phyloP scores from a whole-genome alignment of 2,888 invertebrate species.

The Dioctria linearis region DNA sequence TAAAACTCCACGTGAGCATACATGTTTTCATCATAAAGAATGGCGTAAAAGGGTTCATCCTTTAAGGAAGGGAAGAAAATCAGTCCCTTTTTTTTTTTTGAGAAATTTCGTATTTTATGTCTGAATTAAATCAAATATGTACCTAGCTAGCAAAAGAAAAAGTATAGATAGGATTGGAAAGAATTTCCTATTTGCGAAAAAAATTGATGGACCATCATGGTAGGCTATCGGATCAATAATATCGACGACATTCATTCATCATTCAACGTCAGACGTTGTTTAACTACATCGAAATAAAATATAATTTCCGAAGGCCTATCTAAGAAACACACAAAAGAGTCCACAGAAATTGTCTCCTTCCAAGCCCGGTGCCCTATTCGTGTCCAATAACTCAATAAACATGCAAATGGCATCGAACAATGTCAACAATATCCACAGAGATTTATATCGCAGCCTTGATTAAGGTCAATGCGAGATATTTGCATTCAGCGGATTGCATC shows the following conservation, averaged over 20 bases:
- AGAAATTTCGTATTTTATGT: not conserved
- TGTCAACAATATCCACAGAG: conserved; percentile 37
- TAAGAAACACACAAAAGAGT: too few relatives aligned
- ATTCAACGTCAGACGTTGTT: conserved; percentile 36
- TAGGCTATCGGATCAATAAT: not conserved
- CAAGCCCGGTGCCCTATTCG: not conserved
- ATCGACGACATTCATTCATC: not conserved
- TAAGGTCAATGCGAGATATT: conserved; percentile 49
- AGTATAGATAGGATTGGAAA: conserved; percentile 11
- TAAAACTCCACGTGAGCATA: conserved; percentile 38
- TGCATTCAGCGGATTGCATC: conserved; percentile 26
- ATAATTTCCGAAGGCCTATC: not conserved
- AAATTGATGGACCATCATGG: not conserved
- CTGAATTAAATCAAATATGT: not conserved
- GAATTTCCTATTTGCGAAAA: conserved; percentile 25
- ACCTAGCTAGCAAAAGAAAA: not conserved
- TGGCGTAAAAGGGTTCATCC: not conserved
- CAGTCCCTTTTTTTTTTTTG: not conserved
- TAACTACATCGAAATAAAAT: conserved; percentile 9
- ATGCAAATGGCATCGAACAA: conserved; percentile 35
- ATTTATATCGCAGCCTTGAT: conserved; percentile 42
- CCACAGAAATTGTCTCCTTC: too few relatives aligned
- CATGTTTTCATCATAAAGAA: not conserved
- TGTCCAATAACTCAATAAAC: conserved; percentile 41
- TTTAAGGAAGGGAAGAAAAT: not conserved